These are phyloP conservation scores for Drosophila longiperda DNA, from an alignment of 2,888 invertebrate genomes.

Conservation along the genomic window DNA sequence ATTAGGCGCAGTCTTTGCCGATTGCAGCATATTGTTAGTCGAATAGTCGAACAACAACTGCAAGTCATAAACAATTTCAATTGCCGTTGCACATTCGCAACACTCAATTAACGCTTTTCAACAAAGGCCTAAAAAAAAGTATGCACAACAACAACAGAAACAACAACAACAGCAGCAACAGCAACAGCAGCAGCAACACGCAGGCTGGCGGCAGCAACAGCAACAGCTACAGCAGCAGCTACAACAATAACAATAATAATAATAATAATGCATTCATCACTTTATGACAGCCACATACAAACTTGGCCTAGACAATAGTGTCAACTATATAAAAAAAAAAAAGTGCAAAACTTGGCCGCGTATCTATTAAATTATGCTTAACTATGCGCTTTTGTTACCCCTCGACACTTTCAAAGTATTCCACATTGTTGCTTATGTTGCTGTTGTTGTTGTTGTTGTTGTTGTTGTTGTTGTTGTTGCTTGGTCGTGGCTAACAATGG, in stretches of 20 bases:
- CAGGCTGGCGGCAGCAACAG: neutral
- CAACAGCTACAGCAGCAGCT: slow-evolving; percentile 17
- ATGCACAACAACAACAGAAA: slow-evolving; percentile 44
- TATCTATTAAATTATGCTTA: slow-evolving; percentile 81
- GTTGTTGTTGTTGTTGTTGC: slow-evolving; percentile 29
- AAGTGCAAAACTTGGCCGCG: slow-evolving; percentile 58
- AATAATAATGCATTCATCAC: slow-evolving; percentile 78
- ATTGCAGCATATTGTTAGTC: slow-evolving; percentile 68
- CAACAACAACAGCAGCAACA: neutral
- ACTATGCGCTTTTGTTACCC: slow-evolving; percentile 73
- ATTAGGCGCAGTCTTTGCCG: slow-evolving; percentile 53
- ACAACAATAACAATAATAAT: slow-evolving; percentile 55
- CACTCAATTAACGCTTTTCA: slow-evolving; percentile 81
- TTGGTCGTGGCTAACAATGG: slow-evolving; percentile 55
- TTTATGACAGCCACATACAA: slow-evolving; percentile 76
- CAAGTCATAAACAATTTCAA: slow-evolving; percentile 80
- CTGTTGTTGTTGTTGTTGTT: slow-evolving; percentile 31
- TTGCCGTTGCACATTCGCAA: slow-evolving; percentile 79
- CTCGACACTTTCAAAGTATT: slow-evolving; percentile 36
- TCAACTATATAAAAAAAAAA: slow-evolving; percentile 73
- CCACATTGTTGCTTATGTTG: slow-evolving; percentile 20
- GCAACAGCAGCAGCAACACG: slow-evolving; percentile 13
- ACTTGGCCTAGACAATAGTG: slow-evolving; percentile 78
- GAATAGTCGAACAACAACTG: slow-evolving; percentile 54
- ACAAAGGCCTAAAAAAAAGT: slow-evolving; percentile 68